Base-by-base conservation (phyloP, 2,797 vertebrate species). In the Pseudochirops cupreus region DNA sequence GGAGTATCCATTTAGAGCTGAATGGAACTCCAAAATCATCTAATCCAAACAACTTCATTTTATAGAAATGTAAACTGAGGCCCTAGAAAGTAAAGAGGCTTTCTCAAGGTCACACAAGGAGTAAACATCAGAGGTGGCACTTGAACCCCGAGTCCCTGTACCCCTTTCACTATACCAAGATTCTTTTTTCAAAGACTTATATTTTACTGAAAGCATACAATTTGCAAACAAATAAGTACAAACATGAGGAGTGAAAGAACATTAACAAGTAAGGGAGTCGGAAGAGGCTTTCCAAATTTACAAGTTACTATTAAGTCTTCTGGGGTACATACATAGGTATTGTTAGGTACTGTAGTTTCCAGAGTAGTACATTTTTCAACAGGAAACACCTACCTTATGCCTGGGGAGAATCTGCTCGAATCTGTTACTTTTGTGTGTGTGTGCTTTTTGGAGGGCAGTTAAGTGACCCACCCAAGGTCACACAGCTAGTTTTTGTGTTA, bases 341-440 rank as follows among this genome's bases (percentile, higher is more conserved):
- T 82, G 39, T 46, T 82, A 82, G 39, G 33, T 10, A 46, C 21
- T 26, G 0, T 26, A 82, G 21, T 39, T 82, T 82, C 18, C 21
- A 46, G 39, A 82, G n/a, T 94, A 18, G 62, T 58, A 1, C 53
- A 82, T 94, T 94, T 96, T 95, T 56, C 46, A 95, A 3, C n/a
- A 91, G 33, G 52, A 59, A 93, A n/a, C 93, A 93, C 58, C 91
- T 93, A 50, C 9, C 7, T 67, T 13, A 94, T 5, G 7, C 0
- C 7, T 92, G 16, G 13, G 90, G 96, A 93, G 59, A 93, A 93
- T 67, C 92, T 55, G 82, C 39, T 59, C 54, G 95, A 93, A 93
- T 91, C 2, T 18, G 4, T 95, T 89, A 94, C 58, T 94, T 96
- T 93, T 67, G 94, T 53, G 5, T 53, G 5, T 53, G 5, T 53